Evolutionary conservation across 2,113 vertebrate genomes (phyloP), one percentile per base, ranked within the genome.

Genomic region (Pollachius pollachius): DNA sequence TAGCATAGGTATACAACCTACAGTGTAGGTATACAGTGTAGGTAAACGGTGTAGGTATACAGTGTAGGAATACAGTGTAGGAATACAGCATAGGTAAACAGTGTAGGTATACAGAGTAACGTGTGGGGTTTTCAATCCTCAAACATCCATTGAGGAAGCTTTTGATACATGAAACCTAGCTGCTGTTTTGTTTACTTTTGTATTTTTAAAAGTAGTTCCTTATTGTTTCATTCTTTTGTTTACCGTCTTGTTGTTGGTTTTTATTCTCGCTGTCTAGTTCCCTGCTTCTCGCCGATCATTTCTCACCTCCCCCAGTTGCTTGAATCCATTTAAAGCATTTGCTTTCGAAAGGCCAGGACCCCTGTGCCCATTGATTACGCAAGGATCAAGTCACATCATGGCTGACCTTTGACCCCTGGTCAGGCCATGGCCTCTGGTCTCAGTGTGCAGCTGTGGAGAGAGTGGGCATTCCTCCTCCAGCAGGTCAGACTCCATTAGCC

Each of bases 361-460:
- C 83, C 52, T 64, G 69, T 70, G 71, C 73, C 73, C 79, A 89
- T 82, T 85, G 89, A 89, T 85, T 84, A 83, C 81, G 34, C 72
- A 48, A 75, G 84, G 87, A 87, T 86, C 88, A 76, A 88, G 86
- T 89, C 87, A 87, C 85, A 85, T 90, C 85, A 78, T 82, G 70
- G 69, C 41, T 79, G 85, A 90, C 84, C 90, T 91, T 72, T 90
- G 87, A 57, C 87, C 78, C 64, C 61, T 56, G 30, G 78, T 80
- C 72, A 71, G 41, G 73, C 76, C 68, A 74, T 72, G 75, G 72
- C 69, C 76, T 65, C 88, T 75, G 81, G 79, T 76, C 62, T 81
- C 4, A 84, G 83, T 73, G 68, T 87, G 84, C 89, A 91, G 89
- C 88, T 89, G 90, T 76, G 85, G 82, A 71, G 71, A 81, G 84